Evolutionary conservation across 2,888 invertebrate species (phyloP).

Genomic region (Neelides folsomi): DNA sequence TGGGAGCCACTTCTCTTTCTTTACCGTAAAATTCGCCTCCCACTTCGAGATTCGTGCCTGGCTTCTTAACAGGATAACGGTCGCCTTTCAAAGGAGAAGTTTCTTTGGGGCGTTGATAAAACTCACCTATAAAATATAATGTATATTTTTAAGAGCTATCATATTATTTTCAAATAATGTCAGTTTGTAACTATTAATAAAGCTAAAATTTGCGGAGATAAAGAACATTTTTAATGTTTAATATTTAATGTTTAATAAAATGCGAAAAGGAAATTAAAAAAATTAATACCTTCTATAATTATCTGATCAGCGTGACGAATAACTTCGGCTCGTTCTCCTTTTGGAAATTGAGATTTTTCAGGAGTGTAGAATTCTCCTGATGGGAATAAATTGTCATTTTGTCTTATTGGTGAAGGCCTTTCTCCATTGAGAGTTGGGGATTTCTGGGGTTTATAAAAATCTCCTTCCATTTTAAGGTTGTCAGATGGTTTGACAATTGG

Average conservation of each 20-base stretch:
- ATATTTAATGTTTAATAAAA: no score
- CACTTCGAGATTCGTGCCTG: conserved; percentile 47
- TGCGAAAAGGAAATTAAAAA: no score
- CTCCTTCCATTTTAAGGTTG: conserved; percentile 27
- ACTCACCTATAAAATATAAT: conserved; percentile 41
- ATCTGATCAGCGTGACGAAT: conserved; percentile 37
- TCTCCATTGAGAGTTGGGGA: conserved; percentile 5
- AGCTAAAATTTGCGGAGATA: no score
- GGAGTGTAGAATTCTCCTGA: conserved; percentile 49
- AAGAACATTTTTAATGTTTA: no score
- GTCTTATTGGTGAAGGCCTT: conserved; percentile 40
- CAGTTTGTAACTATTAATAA: no score
- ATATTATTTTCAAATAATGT: no score
- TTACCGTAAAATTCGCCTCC: conserved; percentile 7
- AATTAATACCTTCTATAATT: conserved; percentile 39
- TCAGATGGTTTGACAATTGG: conserved; percentile 33
- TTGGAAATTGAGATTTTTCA: no score
- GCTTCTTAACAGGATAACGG: conserved; percentile 36
- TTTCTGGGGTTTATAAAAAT: conserved; percentile 35
- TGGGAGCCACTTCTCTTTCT: conserved; percentile 4
- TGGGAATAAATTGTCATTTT: conserved; percentile 45
- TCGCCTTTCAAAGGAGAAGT: conserved; percentile 38
- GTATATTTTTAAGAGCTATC: no score
- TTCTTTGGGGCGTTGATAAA: conserved; percentile 40
- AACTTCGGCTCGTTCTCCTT: conserved; percentile 49